Evolutionary conservation across 2,888 invertebrate species (phyloP).

Genomic region (Arge pagana): DNA sequence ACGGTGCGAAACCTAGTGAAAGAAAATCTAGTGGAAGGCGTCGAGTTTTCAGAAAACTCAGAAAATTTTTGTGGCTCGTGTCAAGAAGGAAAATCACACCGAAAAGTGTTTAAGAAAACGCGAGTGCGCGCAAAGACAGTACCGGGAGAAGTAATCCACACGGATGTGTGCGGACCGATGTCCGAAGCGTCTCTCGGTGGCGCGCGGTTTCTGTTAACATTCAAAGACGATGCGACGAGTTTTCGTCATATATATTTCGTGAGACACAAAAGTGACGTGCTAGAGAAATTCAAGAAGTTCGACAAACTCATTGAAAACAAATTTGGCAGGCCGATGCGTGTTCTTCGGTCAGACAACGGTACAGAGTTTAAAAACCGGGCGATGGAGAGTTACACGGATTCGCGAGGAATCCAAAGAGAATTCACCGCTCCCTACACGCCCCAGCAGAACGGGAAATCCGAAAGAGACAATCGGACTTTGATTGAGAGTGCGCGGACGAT

Average conservation of each 20-base stretch:
- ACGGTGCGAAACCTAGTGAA: conserved; percentile 24
- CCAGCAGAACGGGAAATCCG: conserved; percentile 38
- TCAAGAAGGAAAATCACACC: conserved; percentile 32
- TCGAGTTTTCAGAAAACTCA: conserved; percentile 20
- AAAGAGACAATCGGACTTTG: conserved; percentile 42
- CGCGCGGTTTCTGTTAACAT: conserved; percentile 22
- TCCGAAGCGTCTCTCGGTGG: conserved; percentile 11
- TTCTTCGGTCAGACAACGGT: conserved; percentile 33
- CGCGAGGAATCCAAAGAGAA: conserved; percentile 31
- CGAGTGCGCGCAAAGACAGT: conserved; percentile 21
- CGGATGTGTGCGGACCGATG: conserved; percentile 28
- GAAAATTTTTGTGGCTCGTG: conserved; percentile 31
- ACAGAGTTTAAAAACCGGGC: conserved; percentile 26
- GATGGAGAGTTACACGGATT: conserved; percentile 27
- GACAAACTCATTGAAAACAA: conserved; percentile 29
- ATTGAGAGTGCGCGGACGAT: conserved; percentile 36
- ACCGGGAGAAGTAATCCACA: conserved; percentile 29
- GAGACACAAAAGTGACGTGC: conserved; percentile 25
- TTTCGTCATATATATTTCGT: conserved; percentile 31
- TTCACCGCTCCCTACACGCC: conserved; percentile 35
- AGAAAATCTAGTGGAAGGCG: conserved; percentile 25
- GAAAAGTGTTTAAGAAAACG: conserved; percentile 25
- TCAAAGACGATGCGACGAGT: conserved; percentile 29
- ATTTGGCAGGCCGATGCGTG: conserved; percentile 26
- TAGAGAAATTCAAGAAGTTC: conserved; percentile 24